Evolutionary conservation across 2,113 vertebrate genomes (phyloP), one percentile per base, ranked within the genome.

Genomic region (Trachemys scripta): DNA sequence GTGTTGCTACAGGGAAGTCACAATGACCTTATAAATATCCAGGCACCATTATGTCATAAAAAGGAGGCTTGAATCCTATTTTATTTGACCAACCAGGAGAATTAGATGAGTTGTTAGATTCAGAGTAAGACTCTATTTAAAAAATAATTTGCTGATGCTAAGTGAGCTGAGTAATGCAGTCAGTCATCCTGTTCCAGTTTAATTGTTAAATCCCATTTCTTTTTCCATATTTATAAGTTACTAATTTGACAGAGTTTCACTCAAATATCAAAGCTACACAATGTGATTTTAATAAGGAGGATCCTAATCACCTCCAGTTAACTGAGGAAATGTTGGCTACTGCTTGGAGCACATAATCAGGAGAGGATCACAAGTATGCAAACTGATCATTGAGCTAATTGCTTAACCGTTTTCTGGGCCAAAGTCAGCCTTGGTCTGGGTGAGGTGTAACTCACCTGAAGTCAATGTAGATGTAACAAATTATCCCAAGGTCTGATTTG

Each of bases 201-300:
- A 95, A 97, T 94, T 94, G 16, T 38, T 20, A 72, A 72, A 72
- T 72, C n/a, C 35, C 35, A 72, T 72, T 72, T 72, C 17, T 38
- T 38, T 38, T 38, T 22, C n/a, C 65, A 72, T 72, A 72, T 38
- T 20, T 72, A 72, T 72, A 93, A 96, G 82, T 27, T 19, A 92
- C 95, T 93, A 78, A 80, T 95, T 96, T 82, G 84, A 42, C 80
- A 94, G 85, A 35, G 16, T 81, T 95, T 95, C 92, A 89, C 91
- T 87, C 80, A 59, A 29, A 80, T 91, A 94, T 95, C 91, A 69
- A 92, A 81, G 81, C 51, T 94, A 65, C 92, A 57, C 85, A 87
- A 96, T 56, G 81, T 45, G 89, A 22, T 3, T 8, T 87, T 72
- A 38, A n/a, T 72, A 72, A 10, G 19, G 65, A 38, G 9, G 65